Evolutionary conservation across 1,140 invertebrate species (phyloP), one percentile per base, ranked within the genome.

Genomic region (Caerostris darwini): DNA sequence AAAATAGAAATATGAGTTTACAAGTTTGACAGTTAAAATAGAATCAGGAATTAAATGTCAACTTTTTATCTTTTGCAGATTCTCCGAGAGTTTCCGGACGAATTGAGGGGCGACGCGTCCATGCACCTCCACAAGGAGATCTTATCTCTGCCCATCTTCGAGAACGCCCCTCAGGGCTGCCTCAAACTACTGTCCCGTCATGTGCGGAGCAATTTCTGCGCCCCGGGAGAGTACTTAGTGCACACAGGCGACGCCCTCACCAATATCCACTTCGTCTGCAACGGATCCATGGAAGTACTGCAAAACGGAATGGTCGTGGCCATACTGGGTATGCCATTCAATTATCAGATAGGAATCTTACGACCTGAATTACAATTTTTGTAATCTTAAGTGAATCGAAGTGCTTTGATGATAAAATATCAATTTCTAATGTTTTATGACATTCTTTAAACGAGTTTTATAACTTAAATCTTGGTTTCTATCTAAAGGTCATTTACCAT

Each of bases 301-400:
- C 99, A 99, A 96, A 98, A 99, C 95, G 98, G 98, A 94, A 99
- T 99, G 97, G 99, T 99, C 83, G 99, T 99, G 34, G 99, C 99
- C 82, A 99, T 99, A 95, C 97, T 99, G 95, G 99, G 99, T 99
- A 77, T 59, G 54, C 0, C 5, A 67, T 67, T 4, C 64, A 17
- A 17, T 64, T 34, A 34, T 34, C 34, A 34, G 34, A 34, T 34
- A 34, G 34, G 34, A 34, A 34, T 34, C 34, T 34, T 34, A 34
- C 0, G 2, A 34, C 34, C 34, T 34, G 34, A 34, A 34, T 34
- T 34, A 2, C 34, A 34, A 34, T 34, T 34, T 34, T 34, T 34
- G 34, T 34, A 34, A 34, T 34, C 34, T 34, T 34, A 34, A 34
- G 34, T 34, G 34, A 34, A 34, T 34, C 34, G 2, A 34, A 34